Conservation (phyloP, 1,140 invertebrate species). For the Aradophagus sp. region DNA sequence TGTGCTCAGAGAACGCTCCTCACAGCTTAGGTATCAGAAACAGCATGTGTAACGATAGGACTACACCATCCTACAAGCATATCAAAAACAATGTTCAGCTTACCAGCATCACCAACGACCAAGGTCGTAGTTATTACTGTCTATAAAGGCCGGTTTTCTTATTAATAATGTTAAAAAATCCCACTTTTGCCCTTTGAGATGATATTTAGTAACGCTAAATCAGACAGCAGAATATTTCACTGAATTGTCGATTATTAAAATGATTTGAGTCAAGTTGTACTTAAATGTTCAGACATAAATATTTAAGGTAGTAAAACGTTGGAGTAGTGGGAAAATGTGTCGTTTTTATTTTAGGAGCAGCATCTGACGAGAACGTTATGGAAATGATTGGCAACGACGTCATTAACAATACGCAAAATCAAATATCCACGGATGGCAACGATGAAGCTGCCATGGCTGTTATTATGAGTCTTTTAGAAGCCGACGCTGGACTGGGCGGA, state of each 20-base stretch:
- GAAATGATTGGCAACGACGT: conserved; percentile 78
- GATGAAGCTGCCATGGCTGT: conserved; percentile 94
- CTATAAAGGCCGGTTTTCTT: conserved; percentile 63
- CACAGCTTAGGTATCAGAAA: conserved; percentile 55
- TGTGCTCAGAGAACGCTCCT: conserved; percentile 61
- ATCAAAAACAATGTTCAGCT: conserved; percentile 69
- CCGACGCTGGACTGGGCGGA: conserved; percentile 81
- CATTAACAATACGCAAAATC: conserved; percentile 74
- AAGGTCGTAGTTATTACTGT: conserved; percentile 72
- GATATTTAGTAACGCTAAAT: no score
- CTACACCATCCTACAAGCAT: conserved; percentile 63
- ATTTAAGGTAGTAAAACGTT: no score
- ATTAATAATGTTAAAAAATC: conserved; percentile 39
- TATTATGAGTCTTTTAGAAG: conserved; percentile 93
- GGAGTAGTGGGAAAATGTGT: no score
- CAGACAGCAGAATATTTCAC: no score
- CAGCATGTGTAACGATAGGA: conserved; percentile 61
- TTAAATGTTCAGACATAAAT: no score
- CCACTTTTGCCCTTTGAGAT: no score
- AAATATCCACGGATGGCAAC: conserved; percentile 81
- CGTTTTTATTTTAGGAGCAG: conserved; percentile 63
- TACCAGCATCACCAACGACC: conserved; percentile 70
- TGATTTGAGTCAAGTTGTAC: no score
- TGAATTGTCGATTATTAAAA: no score
- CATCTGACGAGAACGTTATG: conserved; percentile 77